A percentile compares a stretch with the other conserved stretches of the same genome.
These are phyloP conservation scores for Sitodiplosis mosellana DNA, from an alignment of 1,140 invertebrate species.

Conservation along the genomic window DNA sequence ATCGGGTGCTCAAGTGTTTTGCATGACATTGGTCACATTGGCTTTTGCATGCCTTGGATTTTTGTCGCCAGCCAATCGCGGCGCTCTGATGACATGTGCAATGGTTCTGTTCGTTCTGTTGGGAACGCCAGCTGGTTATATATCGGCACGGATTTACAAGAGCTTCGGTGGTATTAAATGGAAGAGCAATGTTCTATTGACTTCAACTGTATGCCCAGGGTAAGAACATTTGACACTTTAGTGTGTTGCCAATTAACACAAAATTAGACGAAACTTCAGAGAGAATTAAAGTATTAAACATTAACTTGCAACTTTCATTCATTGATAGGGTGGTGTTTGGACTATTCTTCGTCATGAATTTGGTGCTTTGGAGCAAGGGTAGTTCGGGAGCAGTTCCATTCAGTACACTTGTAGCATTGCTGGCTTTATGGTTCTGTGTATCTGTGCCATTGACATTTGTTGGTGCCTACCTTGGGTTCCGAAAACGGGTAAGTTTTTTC, in stretches of 20 bases:
- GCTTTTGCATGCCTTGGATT: constrained; percentile 97
- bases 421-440: constrained; percentile 95
- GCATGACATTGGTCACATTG: constrained; percentile 57
- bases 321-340: constrained; percentile 73
- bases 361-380: constrained; percentile 85
- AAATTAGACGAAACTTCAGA: no score
- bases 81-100: constrained; percentile 94
- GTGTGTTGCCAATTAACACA: neutral
- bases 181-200: constrained; percentile 94
- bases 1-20: constrained; percentile 80
- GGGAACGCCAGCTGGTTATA: constrained; percentile 89
- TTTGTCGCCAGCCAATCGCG: constrained; percentile 93
- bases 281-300: no score
- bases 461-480: constrained; percentile 96
- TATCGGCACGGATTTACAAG: constrained; percentile 92
- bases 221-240: constrained; percentile 25
- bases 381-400: constrained; percentile 95
- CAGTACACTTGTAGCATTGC: constrained; percentile 87
- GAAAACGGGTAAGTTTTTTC: constrained; percentile 59
- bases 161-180: constrained; percentile 95
- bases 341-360: constrained; percentile 91
- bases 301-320: constrained; percentile 2
- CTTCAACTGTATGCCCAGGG: constrained; percentile 90
- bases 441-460: constrained; percentile 95
- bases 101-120: constrained; percentile 88